Base-by-base conservation (phyloP, 2,113 vertebrate genomes). In the Clinocottus analis region DNA sequence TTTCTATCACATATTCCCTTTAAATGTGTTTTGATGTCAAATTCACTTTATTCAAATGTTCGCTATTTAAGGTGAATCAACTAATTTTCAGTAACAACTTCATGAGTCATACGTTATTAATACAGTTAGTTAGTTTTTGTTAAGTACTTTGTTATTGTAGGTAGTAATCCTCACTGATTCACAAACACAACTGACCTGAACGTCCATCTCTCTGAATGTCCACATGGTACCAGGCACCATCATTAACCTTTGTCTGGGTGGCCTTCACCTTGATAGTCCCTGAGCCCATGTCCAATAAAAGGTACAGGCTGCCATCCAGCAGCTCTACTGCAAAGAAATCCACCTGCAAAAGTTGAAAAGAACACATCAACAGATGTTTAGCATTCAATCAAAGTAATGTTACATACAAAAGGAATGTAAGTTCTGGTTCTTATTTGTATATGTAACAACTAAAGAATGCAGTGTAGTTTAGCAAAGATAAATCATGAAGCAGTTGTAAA, bases 221-320 rank as follows among this genome's bases (percentile, higher is more conserved):
- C 92, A 99, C 98, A 0, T 99, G 98, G 92, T 98, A 99, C 98
- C 98, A 99, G 75, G 97, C 96, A 31, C 97, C 98, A 51, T 99
- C 98, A 4, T 99, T 99, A 77, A 98, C 98, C 92, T 99, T 99
- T 80, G 97, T 97, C 94, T 97, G 96, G 0, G 98, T 99, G 84
- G 98, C 97, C 81, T 99, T 99, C 75, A 99, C 98, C 92, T 99
- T 99, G 88, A 99, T 99, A 33, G 98, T 98, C 47, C 98, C 98
- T 4, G 98, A 99, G 65, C 98, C 98, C 98, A 99, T 99, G 82
- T 99, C 98, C 84, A 99, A 92, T 80, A 99, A 94, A 69, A 99
- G 93, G 77, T 97, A 99, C 56, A 99, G 93, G 84, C 97, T 97
- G 45, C 98, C 98, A 43, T 99, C 98, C 16, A 99, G 92, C 39